Conservation (phyloP, 2,888 invertebrate species). For the Tribolium freemani region DNA sequence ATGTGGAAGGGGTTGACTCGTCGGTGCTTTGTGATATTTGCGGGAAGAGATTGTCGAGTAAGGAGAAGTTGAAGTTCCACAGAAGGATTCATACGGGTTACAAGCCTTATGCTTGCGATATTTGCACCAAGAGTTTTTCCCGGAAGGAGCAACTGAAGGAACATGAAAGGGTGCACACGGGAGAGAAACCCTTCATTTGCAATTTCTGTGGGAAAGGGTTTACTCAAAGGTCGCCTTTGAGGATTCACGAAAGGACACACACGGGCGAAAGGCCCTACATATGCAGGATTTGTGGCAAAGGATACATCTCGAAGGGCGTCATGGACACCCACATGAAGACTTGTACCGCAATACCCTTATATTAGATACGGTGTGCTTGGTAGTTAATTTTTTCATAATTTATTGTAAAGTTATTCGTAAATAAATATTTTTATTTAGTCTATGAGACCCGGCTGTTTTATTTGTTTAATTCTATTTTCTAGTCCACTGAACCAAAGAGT, state of each 20-base stretch:
- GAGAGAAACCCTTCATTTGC: conserved; percentile 75
- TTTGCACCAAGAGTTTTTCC: conserved; percentile 71
- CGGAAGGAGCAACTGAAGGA: conserved; percentile 73
- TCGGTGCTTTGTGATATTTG: conserved; percentile 72
- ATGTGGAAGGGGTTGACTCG: conserved; percentile 59
- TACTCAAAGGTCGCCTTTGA: conserved; percentile 73
- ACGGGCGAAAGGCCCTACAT: conserved; percentile 73
- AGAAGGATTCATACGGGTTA: conserved; percentile 71
- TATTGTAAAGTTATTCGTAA: conserved; percentile 27
- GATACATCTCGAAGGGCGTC: conserved; percentile 66
- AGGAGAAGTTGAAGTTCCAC: conserved; percentile 71
- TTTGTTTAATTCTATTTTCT: background rate
- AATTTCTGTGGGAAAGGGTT: conserved; percentile 75
- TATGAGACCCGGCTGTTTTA: background rate
- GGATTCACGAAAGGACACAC: conserved; percentile 75
- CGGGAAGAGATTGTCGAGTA: conserved; percentile 70
- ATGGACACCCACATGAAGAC: conserved; percentile 62
- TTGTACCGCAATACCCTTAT: conserved; percentile 47
- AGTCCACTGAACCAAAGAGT: too few species aligned
- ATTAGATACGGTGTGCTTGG: conserved; percentile 24
- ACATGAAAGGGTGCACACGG: conserved; percentile 74
- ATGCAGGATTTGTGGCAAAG: conserved; percentile 72
- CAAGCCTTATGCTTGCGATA: conserved; percentile 66
- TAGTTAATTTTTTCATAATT: conserved; percentile 28
- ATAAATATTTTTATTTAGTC: conserved; percentile 32